Percentiles rank a stretch among this genome's conserved stretches.
phyloP scores from a whole-genome alignment of 2,113 vertebrate genomes.

The Ptyas mucosa region DNA sequence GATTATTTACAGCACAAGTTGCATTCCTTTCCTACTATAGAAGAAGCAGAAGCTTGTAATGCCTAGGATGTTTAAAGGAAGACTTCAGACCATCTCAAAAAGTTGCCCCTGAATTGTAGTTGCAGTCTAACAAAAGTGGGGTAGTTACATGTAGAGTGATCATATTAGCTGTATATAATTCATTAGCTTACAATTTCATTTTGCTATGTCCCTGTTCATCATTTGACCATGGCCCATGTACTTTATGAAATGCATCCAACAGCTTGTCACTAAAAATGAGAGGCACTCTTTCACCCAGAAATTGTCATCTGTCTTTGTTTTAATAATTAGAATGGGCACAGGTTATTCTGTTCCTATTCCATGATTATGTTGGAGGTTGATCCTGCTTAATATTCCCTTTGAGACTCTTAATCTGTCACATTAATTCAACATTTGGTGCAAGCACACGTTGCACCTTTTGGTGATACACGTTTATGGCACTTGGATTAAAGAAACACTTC shows the following conservation, averaged over 20 bases:
- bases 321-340: background rate
- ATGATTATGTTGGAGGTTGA: background rate
- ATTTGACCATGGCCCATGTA: background rate
- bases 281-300: background rate
- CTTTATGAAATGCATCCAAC: background rate
- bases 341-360: background rate
- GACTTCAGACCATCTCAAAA: background rate
- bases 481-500: background rate
- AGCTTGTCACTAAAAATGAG: background rate
- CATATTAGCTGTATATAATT: background rate
- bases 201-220: background rate
- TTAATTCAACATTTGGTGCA: background rate
- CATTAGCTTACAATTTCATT: background rate
- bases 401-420: background rate
- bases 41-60: background rate
- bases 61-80: background rate
- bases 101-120: background rate
- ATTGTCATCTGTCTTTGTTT: background rate
- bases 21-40: background rate
- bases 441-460: background rate
- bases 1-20: background rate
- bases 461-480: background rate
- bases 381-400: background rate
- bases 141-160: background rate
- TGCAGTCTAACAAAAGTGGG: background rate